These are phyloP conservation scores for Drosophila acutilabella DNA, from an alignment of 2,888 invertebrate genomes.

Conservation along the genomic window DNA sequence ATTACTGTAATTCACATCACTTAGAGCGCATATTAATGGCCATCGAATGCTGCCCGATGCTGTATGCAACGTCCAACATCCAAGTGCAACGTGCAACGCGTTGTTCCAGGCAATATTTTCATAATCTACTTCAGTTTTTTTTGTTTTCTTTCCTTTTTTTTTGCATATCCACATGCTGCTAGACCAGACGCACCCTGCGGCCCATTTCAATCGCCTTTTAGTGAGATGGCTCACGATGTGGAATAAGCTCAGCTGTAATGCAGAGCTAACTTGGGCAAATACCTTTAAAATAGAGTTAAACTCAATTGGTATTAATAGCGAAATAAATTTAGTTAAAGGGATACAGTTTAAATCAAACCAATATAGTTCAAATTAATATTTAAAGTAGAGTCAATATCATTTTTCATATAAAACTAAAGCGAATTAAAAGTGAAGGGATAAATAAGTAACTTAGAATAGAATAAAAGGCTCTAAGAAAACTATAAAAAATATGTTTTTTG, in stretches of 20 bases:
- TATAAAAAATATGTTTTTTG: too few relatives aligned
- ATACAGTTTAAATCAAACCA: background rate
- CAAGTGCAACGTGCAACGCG: constrained; percentile 10
- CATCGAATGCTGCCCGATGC: constrained; percentile 59
- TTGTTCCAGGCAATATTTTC: constrained; percentile 35
- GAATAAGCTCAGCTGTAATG: background rate
- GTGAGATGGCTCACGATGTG: constrained; percentile 44
- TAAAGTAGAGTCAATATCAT: background rate
- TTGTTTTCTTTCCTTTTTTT: constrained; percentile 4
- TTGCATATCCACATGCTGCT: constrained; percentile 37
- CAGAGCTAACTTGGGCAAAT: background rate
- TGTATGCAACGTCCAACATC: constrained; percentile 18
- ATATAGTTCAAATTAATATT: background rate
- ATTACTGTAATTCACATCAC: constrained; percentile 84
- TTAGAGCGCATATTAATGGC: constrained; percentile 83
- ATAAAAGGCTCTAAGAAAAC: too few relatives aligned
- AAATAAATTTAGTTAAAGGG: background rate
- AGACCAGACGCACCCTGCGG: constrained; percentile 51
- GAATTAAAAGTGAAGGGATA: too few relatives aligned
- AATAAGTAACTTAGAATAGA: too few relatives aligned
- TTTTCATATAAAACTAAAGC: too few relatives aligned
- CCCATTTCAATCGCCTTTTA: constrained; percentile 50
- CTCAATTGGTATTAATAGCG: background rate
- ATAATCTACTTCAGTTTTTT: background rate
- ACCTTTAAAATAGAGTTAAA: background rate